Evolutionary conservation across 2,888 invertebrate species (phyloP), one percentile per base, ranked within the genome.

Genomic region (Phyto melanocephala): DNA sequence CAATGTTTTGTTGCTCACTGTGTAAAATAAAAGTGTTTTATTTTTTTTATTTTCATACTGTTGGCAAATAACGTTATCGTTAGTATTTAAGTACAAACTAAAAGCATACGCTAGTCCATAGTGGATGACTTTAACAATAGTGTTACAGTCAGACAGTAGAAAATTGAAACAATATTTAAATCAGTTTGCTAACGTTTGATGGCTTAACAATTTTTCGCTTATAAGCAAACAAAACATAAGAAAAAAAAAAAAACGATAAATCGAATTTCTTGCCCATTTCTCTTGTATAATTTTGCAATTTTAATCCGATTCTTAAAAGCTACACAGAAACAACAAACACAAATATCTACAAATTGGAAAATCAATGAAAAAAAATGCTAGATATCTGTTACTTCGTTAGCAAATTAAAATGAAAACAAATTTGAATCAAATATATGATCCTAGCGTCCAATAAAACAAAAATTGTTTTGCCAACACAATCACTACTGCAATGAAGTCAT

Each of bases 401-500:
- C 52, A 45, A 60, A 70, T 65, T 37, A 82, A 82, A 82, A 70
- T 40, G 56, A 75, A 82, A 82, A 75, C 75, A 75, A 78, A 60
- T 78, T 54, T 70, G 58, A 54, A 58, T 70, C 58, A 54, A 71
- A 75, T 56, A 71, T 71, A 56, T 58, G 75, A 40, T 75, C 17
- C 70, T 63, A n/a, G 47, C 74, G 77, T 60, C 58, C 77, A 83
- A 83, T 78, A 79, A 79, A 72, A 63, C 15, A 77, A 56, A 75
- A 71, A 65, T 75, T 65, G 60, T 75, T 81, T 74, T 81, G 80
- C 70, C 81, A 78, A 80, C 83, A 78, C 81, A 83, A 75, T 84
- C 81, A 78, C 83, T 78, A 47, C 83, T 75, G 83, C 78, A 78
- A 81, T 84, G 78, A 78, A 77, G 65, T 71, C 78, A 78, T 67